Evolutionary conservation across 2,888 invertebrate genomes (phyloP).

Genomic region (Dolichopus griseipennis): DNA sequence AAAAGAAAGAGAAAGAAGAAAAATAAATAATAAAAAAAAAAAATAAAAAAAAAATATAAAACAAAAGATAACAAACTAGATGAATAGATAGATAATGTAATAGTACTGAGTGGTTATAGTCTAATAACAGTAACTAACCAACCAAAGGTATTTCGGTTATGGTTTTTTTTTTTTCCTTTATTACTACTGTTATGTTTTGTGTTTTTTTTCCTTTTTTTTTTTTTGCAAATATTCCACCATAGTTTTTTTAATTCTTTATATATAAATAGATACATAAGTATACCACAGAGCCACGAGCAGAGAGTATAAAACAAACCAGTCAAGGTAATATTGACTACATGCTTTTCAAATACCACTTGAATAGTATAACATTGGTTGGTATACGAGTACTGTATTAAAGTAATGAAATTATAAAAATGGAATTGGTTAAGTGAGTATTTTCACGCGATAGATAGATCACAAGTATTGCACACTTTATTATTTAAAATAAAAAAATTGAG

Average conservation of each 20-base stretch:
- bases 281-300: not conserved
- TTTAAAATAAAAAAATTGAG: not conserved
- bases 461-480: not conserved
- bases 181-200: not conserved
- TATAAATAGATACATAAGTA: not conserved
- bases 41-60: not conserved
- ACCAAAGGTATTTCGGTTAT: not conserved
- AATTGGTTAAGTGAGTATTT: not conserved
- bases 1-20: not conserved
- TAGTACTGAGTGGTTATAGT: not conserved
- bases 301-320: no score
- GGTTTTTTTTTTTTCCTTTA: not conserved
- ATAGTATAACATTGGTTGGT: no score
- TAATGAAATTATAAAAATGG: no score
- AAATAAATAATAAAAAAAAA: no score
- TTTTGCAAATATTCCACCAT: not conserved
- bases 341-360: no score
- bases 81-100: not conserved
- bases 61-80: not conserved
- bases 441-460: not conserved
- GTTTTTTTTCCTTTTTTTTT: not conserved
- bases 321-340: no score
- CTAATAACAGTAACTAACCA: slow-evolving; percentile 1
- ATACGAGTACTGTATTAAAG: no score
- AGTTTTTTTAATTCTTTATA: not conserved